Evolutionary conservation across 2,888 invertebrate genomes (phyloP), one percentile per base, ranked within the genome.

Genomic region (Acheta domesticus): DNA sequence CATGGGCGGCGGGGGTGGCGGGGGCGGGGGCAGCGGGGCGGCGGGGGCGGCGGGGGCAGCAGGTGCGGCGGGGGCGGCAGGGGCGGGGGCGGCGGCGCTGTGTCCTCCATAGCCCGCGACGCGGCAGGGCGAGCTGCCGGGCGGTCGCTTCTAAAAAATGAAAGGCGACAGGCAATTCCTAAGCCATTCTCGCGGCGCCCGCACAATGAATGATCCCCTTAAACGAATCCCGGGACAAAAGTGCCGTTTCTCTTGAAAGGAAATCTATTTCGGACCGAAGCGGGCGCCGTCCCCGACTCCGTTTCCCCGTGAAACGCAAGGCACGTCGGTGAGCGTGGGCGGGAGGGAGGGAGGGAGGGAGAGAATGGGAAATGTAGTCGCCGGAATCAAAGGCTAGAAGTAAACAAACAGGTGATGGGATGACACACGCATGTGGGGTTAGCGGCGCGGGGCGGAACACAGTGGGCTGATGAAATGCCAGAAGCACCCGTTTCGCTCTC

Each of bases 131-230:
- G 36, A 36, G 36, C 36, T 36, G 36, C 36, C 36, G n/a, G 14
- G 62, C 62, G n/a, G 62, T 62, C 62, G 62, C 62, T 14, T 62
- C 62, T 62, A 62, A 62, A 62, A 62, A 62, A 62, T 62, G 62
- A 62, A 62, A 62, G 62, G 62, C 62, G 62, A 62, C 62, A 62
- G 62, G 62, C 62, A 62, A 62, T 62, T 62, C 62, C 62, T 62
- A n/a, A 62, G 62, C 62, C 62, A 62, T 62, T 62, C 62, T 62
- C 62, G n/a, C 62, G 62, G 16, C 62, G 4, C 62, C n/a, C 62
- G 16, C 16, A 62, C 62, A 62, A 62, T 62, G 62, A 62, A 62
- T 62, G 62, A 62, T 62, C 62, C 62, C 62, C 62, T 62, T 62
- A 62, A 62, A 62, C 62, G 62, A 62, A 62, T 62, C 62, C 62